Percentiles rank a stretch among this genome's conserved stretches.
These are phyloP conservation scores for Acronicta leporina DNA, from an alignment of 2,888 invertebrate species.

Conservation along the genomic window DNA sequence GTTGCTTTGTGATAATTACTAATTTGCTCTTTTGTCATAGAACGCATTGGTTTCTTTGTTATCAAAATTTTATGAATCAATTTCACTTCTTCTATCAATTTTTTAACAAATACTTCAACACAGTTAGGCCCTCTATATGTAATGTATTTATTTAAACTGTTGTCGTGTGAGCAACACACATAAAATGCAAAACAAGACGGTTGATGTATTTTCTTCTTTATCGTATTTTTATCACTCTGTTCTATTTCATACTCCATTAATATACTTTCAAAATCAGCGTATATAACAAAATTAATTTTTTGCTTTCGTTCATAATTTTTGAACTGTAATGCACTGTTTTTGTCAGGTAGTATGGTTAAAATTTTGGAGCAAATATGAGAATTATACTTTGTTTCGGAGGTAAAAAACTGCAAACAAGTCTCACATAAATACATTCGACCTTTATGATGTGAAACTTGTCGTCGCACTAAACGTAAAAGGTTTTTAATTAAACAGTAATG, in stretches of 20 bases:
- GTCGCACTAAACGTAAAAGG: constrained; percentile 15
- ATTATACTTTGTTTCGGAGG: constrained; percentile 14
- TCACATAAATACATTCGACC: constrained; percentile 40
- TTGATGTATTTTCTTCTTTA: background rate
- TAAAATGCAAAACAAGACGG: constrained; percentile 33
- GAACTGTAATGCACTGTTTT: too few relatives aligned
- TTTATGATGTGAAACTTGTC: constrained; percentile 34
- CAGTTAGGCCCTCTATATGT: constrained; percentile 20
- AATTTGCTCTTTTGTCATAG: constrained; percentile 4
- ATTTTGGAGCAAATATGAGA: constrained; percentile 10
- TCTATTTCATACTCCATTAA: constrained; percentile 2
- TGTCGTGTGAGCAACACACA: constrained; percentile 38
- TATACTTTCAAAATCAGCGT: constrained; percentile 23
- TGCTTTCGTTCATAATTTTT: too few relatives aligned
- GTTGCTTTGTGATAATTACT: constrained; percentile 5
- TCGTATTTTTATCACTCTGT: background rate
- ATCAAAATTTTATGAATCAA: constrained; percentile 6
- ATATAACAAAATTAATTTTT: too few relatives aligned
- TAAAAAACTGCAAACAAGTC: constrained; percentile 35
- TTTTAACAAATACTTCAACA: constrained; percentile 20
- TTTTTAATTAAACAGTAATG: constrained; percentile 32
- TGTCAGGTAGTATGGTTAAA: constrained; percentile 3
- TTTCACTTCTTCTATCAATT: constrained; percentile 13
- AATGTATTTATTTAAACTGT: constrained; percentile 37
- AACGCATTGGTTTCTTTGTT: background rate